Base-by-base conservation (phyloP, 2,888 invertebrate species). In the Leptinotarsa haldemani region DNA sequence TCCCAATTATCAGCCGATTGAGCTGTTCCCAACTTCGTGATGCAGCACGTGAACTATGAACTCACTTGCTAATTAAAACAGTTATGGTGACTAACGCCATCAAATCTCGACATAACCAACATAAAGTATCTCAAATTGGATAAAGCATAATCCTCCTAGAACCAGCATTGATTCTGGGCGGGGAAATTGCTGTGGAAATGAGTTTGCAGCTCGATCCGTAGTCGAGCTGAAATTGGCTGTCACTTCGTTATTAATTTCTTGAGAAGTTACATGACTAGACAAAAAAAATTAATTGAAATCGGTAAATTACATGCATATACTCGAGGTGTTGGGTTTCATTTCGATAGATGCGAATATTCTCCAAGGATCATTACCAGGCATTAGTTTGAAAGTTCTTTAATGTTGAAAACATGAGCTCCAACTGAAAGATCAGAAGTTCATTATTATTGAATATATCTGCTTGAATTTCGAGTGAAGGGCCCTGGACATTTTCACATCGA, bases 1-100 rank as follows among this genome's bases (percentile, higher is more conserved):
- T 61, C 25, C 48, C 66, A 66, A 66, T 66, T 66, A 66, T 66
- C 66, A 52, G 25, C 5, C 66, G 66, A 50, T 66, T 65, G 47
- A 48, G 40, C 48, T 48, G 50, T 48, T 47, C 20, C 22, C 66
- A 52, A 50, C 66, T 66, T 30, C 9, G 40, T 40, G 40, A 61
- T 61, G 61, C n/a, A 40, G 61, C 61, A 25, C 61, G 40, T 61
- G 25, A 61, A 61, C 18, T n/a, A 40, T 61, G 30, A 61, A 22
- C 56, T 22, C 56, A 22, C 56, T 56, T 22, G 56, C 22, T 56
- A 56, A 56, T 56, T 56, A 56, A 56, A 56, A 56, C 56, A 56
- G 56, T 56, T 56, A 56, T 56, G 56, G 56, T 25, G 56, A 56
- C 56, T 15, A 56, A 56, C 56, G 56, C 56, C 56, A 56, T 56